Evolutionary conservation across 92 coral and sea anemone genomes (phyloP).

Genomic region (Diadumene lineata): DNA sequence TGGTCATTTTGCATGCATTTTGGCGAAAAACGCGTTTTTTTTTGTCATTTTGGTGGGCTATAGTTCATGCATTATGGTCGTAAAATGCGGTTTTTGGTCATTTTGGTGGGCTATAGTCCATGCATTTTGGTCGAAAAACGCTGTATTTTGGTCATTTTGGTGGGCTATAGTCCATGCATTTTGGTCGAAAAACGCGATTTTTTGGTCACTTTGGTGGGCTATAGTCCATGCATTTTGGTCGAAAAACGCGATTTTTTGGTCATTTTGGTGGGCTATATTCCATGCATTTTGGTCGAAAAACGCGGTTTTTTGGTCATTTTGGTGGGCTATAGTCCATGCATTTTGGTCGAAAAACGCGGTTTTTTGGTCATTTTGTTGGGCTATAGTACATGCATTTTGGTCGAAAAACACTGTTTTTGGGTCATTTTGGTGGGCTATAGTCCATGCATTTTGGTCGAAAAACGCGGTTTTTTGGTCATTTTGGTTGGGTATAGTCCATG

Average conservation of each 20-base stretch:
- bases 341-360: background rate
- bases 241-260: background rate
- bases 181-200: too few species aligned
- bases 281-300: too few species aligned
- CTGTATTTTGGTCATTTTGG: background rate
- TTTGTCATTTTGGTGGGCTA: background rate
- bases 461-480: background rate
- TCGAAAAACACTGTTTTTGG: background rate
- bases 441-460: background rate
- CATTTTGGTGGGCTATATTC: background rate
- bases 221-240: background rate
- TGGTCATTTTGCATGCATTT: too few species aligned
- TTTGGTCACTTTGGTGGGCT: background rate
- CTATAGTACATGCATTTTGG: too few species aligned
- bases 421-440: background rate
- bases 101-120: background rate
- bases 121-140: background rate
- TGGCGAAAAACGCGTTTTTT: too few species aligned
- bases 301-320: background rate
- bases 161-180: background rate
- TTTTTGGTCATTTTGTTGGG: background rate
- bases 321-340: background rate
- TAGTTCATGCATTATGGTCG: background rate
- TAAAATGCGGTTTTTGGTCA: background rate
- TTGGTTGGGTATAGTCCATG: background rate